Base-by-base conservation (phyloP, 2,888 invertebrate genomes). In the Drosophila pseudotakahashii region DNA sequence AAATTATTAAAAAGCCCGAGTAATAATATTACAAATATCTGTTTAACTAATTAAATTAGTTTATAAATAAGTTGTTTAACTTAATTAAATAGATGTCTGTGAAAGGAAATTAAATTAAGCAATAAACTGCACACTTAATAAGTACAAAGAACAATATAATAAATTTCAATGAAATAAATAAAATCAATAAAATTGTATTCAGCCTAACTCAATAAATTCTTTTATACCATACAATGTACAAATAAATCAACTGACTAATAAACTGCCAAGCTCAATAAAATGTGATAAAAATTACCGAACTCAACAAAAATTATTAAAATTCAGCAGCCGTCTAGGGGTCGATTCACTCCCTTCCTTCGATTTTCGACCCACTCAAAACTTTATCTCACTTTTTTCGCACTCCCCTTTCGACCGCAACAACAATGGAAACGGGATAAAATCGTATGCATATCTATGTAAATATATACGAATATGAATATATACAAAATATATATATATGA, bases 401-500 rank as follows among this genome's bases (percentile, higher is more conserved):
- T 37, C 19, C 10, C 36, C 14, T 47, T 19, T 14, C n/a, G 32
- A 42, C 42, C 60, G 26, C 16, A 51, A 16, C 23, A 52, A 64
- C 64, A 64, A 64, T 39, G 63, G 63, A 30, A 68, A 41, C 42
- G 34, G 34, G 16, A 62, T 16, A 58, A 67, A 48, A 63, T 41
- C 50, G 23, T 57, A 57, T 51, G 30, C 53, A 54, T 58, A 39
- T 57, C n/a, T 23, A 45, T 30, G 37, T 36, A 44, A 36, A 47
- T 52, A 54, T 7, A 26, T 45, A 61, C n/a, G 7, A 30, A 55
- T 64, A 66, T 47, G 34, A 44, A 37, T 60, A 50, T 42, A n/a
- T 42, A 11, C 39, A 58, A 55, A 39, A 39, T 34, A 47, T 30
- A 50, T 44, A 71, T 54, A 52, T 58, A n/a, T n/a, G n/a, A n/a